Evolutionary conservation across 1,140 invertebrate species (phyloP), one percentile per base, ranked within the genome.

Genomic region (Popillia japonica): DNA sequence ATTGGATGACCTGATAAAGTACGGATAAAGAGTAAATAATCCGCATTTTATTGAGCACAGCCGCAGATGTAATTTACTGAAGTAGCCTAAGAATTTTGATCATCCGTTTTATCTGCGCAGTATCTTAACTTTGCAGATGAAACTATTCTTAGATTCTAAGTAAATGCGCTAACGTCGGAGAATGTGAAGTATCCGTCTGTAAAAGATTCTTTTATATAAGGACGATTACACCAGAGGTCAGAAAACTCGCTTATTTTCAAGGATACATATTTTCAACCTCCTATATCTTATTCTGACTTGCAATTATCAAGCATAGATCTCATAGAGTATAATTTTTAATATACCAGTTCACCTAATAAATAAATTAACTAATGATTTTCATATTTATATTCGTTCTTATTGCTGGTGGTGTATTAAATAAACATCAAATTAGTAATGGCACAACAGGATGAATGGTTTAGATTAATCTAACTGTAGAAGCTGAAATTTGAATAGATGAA

Each of bases 181-280:
- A 68, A 68, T 68, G 61, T 68, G 22, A 68, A 20, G 22, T 68
- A 68, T 68, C 61, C 61, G 61, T 3, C 61, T 17, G 27, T 68
- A 22, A 22, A 68, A 68, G 61, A 8, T 48, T 34, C 27, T 14
- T 48, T 48, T 68, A 64, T 64, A 68, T 27, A 68, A 68, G 61
- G 20, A 20, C 61, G 61, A 68, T 22, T 23, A 68, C 22, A 34
- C 61, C 11, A 8, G 61, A 14, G 61, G 61, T 68, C 61, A 68
- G 22, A 14, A 68, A 68, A 68, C 61, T 34, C 22, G 61, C 61
- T 14, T 22, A 6, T 11, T 27, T 17, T 34, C 61, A 68, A 68
- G 61, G 61, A 68, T 68, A 20, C 27, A 34, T 34, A 34, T 34
- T 34, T 34, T 34, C 4, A 34, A 34, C 27, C 27, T 34, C 27